Evolutionary conservation across 2,113 vertebrate genomes (phyloP).

Genomic region (Anthoscopus minutus): DNA sequence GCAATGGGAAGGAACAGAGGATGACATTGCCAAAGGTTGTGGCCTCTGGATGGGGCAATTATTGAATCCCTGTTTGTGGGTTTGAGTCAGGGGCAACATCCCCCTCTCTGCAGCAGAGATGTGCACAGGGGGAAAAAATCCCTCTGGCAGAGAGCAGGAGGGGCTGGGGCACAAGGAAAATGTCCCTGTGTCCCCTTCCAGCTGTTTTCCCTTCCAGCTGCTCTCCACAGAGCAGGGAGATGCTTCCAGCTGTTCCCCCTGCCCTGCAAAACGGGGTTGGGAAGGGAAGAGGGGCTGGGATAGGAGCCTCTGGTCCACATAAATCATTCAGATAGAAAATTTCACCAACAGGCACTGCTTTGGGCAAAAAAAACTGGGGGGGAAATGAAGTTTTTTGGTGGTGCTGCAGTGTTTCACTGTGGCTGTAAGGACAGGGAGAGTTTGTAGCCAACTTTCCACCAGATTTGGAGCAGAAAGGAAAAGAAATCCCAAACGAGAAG

Average conservation of each 20-base stretch:
- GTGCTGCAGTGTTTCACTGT: rapidly evolving
- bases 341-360: rapidly evolving
- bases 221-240: background rate
- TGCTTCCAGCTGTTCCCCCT: background rate
- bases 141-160: background rate
- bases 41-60: background rate
- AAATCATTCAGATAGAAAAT: background rate
- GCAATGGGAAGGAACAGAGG: background rate
- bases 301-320: rapidly evolving
- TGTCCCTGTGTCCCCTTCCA: background rate
- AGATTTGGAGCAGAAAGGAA: background rate
- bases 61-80: background rate
- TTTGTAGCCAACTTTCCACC: background rate
- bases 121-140: rapidly evolving
- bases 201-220: background rate
- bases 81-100: background rate
- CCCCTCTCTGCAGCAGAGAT: background rate
- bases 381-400: rapidly evolving
- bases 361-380: rapidly evolving
- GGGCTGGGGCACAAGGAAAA: background rate
- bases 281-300: background rate
- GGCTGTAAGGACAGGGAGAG: background rate
- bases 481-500: background rate
- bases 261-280: background rate
- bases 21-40: background rate